Conservation (phyloP, 2,888 invertebrate species). For the Andrena camellia region DNA sequence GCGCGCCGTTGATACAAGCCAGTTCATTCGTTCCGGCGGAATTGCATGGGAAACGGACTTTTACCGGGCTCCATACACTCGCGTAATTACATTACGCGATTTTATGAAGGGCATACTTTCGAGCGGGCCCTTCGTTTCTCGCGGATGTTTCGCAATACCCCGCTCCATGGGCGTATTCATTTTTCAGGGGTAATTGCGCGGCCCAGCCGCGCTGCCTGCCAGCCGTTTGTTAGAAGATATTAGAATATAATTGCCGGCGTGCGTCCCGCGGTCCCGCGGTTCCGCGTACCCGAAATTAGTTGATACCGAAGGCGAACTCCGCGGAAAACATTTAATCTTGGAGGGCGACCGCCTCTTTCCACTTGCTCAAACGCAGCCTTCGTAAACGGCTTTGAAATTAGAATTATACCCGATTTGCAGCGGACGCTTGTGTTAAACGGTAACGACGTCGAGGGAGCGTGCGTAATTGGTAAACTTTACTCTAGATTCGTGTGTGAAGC, state of each 20-base stretch:
- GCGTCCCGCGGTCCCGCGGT: neutral
- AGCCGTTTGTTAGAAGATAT: constrained; percentile 22
- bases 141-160: constrained; percentile 33
- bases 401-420: too few relatives aligned
- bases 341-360: too few relatives aligned
- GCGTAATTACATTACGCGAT: constrained; percentile 52
- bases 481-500: neutral
- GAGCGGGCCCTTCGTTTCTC: constrained; percentile 13
- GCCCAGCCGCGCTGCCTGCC: neutral
- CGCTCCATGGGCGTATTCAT: constrained; percentile 1
- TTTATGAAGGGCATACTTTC: constrained; percentile 49
- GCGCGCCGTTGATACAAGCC: constrained; percentile 25
- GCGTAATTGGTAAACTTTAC: too few relatives aligned
- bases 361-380: too few relatives aligned
- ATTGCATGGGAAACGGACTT: constrained; percentile 42
- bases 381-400: too few relatives aligned
- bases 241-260: constrained; percentile 28
- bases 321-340: too few relatives aligned
- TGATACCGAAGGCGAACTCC: too few relatives aligned
- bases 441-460: too few relatives aligned
- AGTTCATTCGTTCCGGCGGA: constrained; percentile 43
- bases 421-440: too few relatives aligned
- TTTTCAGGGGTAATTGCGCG: constrained; percentile 42
- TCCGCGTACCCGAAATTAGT: neutral
- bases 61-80: constrained; percentile 41